Evolutionary conservation across 2,797 vertebrate genomes (phyloP).

Genomic region (Botia kubotai): DNA sequence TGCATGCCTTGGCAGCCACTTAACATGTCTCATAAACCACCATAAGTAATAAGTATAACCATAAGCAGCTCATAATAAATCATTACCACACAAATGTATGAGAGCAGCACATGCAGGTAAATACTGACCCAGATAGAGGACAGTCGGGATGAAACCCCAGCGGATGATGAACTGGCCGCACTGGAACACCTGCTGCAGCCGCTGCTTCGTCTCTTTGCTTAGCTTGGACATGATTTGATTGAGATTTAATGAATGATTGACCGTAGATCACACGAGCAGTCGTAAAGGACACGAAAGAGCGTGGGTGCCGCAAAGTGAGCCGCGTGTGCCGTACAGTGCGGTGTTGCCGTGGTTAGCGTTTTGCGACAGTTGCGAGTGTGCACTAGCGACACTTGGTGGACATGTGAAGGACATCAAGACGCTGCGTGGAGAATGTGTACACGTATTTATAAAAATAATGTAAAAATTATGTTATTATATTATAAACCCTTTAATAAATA

Average conservation of each 20-base stretch:
- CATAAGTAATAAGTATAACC: neutral
- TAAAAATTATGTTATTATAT: neutral
- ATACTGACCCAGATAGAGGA: conserved; percentile 93
- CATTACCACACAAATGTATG: too few species aligned
- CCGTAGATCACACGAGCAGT: neutral
- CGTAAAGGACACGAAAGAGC: conserved; percentile 70
- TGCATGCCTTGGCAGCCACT: too few species aligned
- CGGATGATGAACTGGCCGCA: conserved; percentile 94
- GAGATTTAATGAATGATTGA: neutral
- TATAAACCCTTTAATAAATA: neutral
- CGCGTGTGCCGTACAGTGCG: too few species aligned
- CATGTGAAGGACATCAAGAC: neutral
- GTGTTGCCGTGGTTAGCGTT: conserved; percentile 8
- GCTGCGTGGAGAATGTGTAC: neutral
- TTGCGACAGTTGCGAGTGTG: neutral
- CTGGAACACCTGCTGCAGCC: conserved; percentile 93
- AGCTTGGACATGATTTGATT: conserved; percentile 85
- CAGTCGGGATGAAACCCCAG: conserved; percentile 96
- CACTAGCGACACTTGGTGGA: neutral
- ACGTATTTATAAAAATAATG: neutral
- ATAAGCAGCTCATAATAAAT: too few species aligned
- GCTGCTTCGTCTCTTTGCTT: conserved; percentile 92
- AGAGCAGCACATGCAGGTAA: neutral
- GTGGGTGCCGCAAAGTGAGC: conserved; percentile 20
- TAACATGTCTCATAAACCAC: neutral